phyloP scores from a whole-genome alignment of 2,888 invertebrate genomes.

The Gortyna flavago region DNA sequence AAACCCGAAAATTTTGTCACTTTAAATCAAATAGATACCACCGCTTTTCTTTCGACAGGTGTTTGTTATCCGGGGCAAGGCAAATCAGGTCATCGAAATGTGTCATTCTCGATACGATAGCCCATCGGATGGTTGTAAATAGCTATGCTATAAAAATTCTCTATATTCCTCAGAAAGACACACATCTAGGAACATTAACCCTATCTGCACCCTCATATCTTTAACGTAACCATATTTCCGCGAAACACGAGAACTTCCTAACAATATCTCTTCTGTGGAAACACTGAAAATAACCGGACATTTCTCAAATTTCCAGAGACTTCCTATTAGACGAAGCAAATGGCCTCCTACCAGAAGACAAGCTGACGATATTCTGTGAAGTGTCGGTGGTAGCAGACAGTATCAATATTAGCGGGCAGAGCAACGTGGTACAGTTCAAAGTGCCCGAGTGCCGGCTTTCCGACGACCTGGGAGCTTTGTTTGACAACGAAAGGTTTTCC shows the following conservation, averaged over 20 bases:
- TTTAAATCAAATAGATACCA: not conserved
- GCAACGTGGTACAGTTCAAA: slow-evolving; percentile 99
- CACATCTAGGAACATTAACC: not conserved
- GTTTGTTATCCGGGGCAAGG: not conserved
- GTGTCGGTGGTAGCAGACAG: slow-evolving; percentile 99
- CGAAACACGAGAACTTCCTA: not conserved
- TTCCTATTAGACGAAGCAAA: slow-evolving; percentile 99
- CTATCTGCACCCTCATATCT: not conserved
- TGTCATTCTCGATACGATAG: not conserved
- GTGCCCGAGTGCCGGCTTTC: slow-evolving; percentile 98
- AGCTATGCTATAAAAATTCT: not conserved
- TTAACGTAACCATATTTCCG: not conserved
- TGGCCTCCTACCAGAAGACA: slow-evolving; percentile 99
- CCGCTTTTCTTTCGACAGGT: not conserved
- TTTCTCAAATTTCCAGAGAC: slow-evolving; percentile 91
- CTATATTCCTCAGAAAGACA: not conserved
- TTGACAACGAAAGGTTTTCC: slow-evolving; percentile 99
- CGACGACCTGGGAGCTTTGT: slow-evolving; percentile 98
- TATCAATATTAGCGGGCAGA: slow-evolving; percentile 99
- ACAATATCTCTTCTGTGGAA: not conserved
- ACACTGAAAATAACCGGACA: slow-evolving; percentile 6
- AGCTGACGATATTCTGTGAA: slow-evolving; percentile 99
- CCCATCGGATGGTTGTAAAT: not conserved
- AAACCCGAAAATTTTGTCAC: not conserved
- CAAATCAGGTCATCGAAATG: not conserved